Conservation (phyloP, 2,113 vertebrate species). For the Ochotona curzoniae region DNA sequence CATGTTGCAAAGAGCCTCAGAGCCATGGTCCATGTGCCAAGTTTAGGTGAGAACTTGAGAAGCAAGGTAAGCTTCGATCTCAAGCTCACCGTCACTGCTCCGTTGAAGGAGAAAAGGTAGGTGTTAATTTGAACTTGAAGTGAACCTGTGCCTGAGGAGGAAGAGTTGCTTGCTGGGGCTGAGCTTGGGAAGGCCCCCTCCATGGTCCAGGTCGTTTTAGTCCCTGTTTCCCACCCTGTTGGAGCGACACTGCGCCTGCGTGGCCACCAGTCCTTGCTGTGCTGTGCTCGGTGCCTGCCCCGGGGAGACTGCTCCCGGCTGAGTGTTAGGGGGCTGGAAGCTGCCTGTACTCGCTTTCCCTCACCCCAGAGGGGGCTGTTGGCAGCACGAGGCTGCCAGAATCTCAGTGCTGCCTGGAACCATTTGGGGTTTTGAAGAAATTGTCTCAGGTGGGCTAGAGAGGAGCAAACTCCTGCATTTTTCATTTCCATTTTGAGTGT, state of each 20-base stretch:
- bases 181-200: background rate
- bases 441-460: background rate
- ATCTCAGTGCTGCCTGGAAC: background rate
- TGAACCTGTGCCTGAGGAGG: background rate
- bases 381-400: background rate
- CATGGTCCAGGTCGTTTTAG: background rate
- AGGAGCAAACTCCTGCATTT: background rate
- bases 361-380: background rate
- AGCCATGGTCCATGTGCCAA: background rate
- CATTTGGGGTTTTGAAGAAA: background rate
- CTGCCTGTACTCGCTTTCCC: background rate
- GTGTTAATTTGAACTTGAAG: background rate
- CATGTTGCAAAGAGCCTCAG: background rate
- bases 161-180: background rate
- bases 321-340: no score
- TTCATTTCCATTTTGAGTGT: background rate
- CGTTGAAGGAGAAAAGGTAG: background rate
- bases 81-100: background rate
- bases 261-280: background rate
- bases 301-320: no score
- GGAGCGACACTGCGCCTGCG: background rate
- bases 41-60: background rate
- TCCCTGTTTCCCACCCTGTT: background rate
- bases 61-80: background rate
- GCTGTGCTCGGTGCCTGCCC: background rate